Conservation (phyloP, 2,888 invertebrate species). For the Palloptera scutellata region DNA sequence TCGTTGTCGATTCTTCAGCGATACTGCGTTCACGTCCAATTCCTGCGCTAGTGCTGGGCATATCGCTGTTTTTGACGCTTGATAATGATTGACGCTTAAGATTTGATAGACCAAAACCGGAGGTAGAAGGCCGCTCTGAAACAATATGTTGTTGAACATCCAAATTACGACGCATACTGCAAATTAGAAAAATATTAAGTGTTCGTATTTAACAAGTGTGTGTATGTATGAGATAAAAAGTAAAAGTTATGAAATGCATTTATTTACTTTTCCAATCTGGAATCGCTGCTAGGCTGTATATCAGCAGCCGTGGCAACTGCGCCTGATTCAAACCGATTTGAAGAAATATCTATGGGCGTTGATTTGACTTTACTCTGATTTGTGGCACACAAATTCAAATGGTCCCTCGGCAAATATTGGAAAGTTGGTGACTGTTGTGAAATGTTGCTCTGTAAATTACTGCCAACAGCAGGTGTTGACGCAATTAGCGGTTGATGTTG, state of each 20-base stretch:
- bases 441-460: slow-evolving; percentile 29
- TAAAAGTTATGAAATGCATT: background rate
- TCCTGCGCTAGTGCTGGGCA: background rate
- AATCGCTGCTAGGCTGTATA: too few relatives aligned
- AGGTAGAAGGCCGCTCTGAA: slow-evolving; percentile 32
- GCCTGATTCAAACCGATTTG: too few relatives aligned
- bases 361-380: background rate
- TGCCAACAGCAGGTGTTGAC: slow-evolving; percentile 40
- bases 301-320: too few relatives aligned
- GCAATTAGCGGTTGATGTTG: slow-evolving; percentile 40
- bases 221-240: background rate
- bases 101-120: slow-evolving; percentile 41
- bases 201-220: background rate
- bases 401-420: background rate
- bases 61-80: slow-evolving; percentile 30
- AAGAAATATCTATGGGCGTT: too few relatives aligned
- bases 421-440: too few relatives aligned
- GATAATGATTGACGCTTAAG: slow-evolving; percentile 50
- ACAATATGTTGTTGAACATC: slow-evolving; percentile 44
- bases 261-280: too few relatives aligned
- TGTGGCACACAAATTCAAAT: slow-evolving; percentile 47
- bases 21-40: background rate
- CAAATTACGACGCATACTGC: slow-evolving; percentile 56
- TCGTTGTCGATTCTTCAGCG: slow-evolving; percentile 41
- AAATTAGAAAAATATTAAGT: background rate